Percentiles rank a stretch among this genome's conserved stretches.
Conservation (phyloP, 2,888 invertebrate genomes). For the Caenorhabditis zanzibari region DNA sequence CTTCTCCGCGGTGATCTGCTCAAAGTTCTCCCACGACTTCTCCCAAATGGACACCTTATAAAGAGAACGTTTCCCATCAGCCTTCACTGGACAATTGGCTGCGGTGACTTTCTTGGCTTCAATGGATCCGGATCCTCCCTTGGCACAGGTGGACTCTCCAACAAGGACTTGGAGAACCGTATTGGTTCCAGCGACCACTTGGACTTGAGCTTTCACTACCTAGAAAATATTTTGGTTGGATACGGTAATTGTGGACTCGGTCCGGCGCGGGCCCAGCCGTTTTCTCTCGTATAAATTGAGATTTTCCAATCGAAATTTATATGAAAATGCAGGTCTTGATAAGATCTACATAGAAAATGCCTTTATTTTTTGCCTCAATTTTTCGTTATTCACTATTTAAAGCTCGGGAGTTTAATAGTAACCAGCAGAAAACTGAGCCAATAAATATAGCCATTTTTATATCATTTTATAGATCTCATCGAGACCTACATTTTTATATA, state of each 20-base stretch:
- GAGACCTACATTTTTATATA: too few relatives aligned
- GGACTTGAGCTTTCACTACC: conserved; percentile 72
- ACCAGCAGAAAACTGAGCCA: too few relatives aligned
- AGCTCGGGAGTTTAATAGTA: too few relatives aligned
- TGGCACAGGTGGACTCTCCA: conserved; percentile 69
- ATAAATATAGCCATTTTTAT: too few relatives aligned
- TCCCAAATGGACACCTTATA: conserved; percentile 72
- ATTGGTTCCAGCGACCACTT: conserved; percentile 72
- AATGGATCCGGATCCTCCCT: conserved; percentile 10
- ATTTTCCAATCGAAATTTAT: too few relatives aligned
- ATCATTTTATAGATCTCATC: too few relatives aligned
- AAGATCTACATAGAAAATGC: too few relatives aligned
- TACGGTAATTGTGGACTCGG: background rate
- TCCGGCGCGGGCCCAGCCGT: too few relatives aligned
- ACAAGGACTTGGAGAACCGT: conserved; percentile 69
- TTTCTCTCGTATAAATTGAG: too few relatives aligned
- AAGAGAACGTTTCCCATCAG: conserved; percentile 63
- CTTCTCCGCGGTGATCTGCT: conserved; percentile 68
- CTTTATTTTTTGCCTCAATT: too few relatives aligned
- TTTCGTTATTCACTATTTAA: too few relatives aligned
- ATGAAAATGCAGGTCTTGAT: too few relatives aligned
- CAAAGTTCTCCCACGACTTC: conserved; percentile 76
- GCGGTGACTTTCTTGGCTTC: conserved; percentile 45
- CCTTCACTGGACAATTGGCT: conserved; percentile 64
- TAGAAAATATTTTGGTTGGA: conserved; percentile 27